phyloP scores from a whole-genome alignment of 1,140 invertebrate genomes.

The Cardiocondyla obscurior region DNA sequence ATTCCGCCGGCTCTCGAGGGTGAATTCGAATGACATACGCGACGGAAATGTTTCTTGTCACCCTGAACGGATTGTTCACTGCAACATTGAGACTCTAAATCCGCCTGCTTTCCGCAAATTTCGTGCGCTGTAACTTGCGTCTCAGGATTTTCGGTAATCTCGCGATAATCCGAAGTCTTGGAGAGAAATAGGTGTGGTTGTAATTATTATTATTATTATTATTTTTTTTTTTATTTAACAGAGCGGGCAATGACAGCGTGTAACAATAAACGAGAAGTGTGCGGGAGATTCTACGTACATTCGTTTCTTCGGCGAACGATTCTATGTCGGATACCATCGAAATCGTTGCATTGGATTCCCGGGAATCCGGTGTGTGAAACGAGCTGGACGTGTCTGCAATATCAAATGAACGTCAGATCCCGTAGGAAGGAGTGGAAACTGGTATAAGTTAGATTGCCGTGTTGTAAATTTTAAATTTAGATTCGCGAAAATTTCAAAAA shows the following conservation, averaged over 20 bases:
- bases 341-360: slow-evolving; percentile 48
- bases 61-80: slow-evolving; percentile 14
- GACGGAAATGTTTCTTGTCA: background rate
- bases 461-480: slow-evolving; percentile 15
- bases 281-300: slow-evolving; percentile 40
- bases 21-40: slow-evolving; percentile 27
- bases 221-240: background rate
- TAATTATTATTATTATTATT: background rate
- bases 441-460: background rate
- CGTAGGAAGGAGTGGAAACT: background rate
- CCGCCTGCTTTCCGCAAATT: background rate
- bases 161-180: slow-evolving; percentile 16
- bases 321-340: slow-evolving; percentile 47
- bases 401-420: background rate
- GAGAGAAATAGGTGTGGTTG: no score
- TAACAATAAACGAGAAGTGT: background rate
- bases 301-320: slow-evolving; percentile 37
- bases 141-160: background rate
- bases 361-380: slow-evolving; percentile 60
- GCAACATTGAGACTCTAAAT: background rate
- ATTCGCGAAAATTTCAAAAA: background rate
- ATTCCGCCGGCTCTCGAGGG: background rate
- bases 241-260: background rate
- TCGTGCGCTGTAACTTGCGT: slow-evolving; percentile 28
- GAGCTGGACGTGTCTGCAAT: slow-evolving; percentile 61